Conservation (phyloP, 2,888 invertebrate genomes). For the Dysmachus trigonus region DNA sequence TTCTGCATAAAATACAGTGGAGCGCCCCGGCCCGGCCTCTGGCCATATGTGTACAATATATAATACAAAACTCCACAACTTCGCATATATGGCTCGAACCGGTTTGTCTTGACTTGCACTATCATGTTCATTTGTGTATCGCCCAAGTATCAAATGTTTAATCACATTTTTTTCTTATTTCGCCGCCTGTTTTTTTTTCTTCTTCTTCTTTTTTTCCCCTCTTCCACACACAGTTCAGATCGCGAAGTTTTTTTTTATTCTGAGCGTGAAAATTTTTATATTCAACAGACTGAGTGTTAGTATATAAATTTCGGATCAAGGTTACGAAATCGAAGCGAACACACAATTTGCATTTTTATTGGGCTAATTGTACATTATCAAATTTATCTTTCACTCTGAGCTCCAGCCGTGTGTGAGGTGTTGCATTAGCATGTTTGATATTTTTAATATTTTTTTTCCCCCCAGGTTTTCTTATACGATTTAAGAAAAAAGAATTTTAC, state of each 20-base stretch:
- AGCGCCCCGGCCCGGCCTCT: neutral
- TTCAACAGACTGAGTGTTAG: neutral
- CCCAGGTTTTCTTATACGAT: neutral
- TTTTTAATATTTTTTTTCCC: neutral
- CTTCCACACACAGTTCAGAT: neutral
- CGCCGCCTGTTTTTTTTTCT: neutral
- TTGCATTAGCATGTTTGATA: neutral
- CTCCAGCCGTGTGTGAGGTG: neutral
- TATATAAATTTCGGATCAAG: slow-evolving; percentile 23
- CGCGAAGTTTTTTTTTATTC: too few species aligned
- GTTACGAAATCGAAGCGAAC: neutral
- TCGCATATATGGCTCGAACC: neutral
- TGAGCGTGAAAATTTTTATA: neutral
- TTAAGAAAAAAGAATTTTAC: neutral
- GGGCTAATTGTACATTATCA: slow-evolving; percentile 14
- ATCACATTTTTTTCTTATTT: slow-evolving; percentile 3
- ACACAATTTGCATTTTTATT: slow-evolving; percentile 23
- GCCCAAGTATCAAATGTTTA: slow-evolving; percentile 19
- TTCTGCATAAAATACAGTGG: neutral
- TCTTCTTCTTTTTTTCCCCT: neutral
- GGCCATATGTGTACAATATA: neutral
- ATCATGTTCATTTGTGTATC: slow-evolving; percentile 31
- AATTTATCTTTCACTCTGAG: neutral
- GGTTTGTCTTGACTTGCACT: slow-evolving; percentile 36
- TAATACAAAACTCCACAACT: neutral